Percentiles rank a stretch among this genome's conserved stretches.
phyloP scores from a whole-genome alignment of 2,113 vertebrate species.

The Cricetomys ansorgei region DNA sequence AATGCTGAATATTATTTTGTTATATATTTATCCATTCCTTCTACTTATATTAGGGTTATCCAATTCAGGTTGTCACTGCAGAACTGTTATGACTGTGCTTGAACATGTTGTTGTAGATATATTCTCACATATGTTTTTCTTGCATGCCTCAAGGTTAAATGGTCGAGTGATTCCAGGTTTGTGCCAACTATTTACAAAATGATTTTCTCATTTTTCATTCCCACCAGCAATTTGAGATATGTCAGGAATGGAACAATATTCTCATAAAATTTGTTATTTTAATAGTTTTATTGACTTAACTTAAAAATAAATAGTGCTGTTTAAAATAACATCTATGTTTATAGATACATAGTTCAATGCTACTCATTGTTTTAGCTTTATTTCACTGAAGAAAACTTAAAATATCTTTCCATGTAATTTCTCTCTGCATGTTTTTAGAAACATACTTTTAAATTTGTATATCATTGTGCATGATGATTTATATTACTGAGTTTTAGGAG shows the following conservation, averaged over 20 bases:
- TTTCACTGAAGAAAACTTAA: background rate
- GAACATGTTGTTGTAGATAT: background rate
- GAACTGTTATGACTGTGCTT: background rate
- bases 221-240: background rate
- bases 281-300: background rate
- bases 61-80: background rate
- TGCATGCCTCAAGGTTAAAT: background rate
- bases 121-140: background rate
- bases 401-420: background rate
- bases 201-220: background rate
- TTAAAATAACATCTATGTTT: background rate
- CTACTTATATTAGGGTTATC: background rate
- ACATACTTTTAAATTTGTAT: background rate
- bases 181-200: background rate
- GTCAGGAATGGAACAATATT: background rate
- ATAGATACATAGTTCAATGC: background rate
- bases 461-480: background rate
- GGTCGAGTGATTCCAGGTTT: background rate
- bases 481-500: background rate
- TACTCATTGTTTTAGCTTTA: background rate
- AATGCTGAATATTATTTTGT: background rate
- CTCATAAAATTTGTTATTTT: background rate
- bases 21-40: background rate
- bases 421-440: background rate
- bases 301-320: background rate